Evolutionary conservation across 2,888 invertebrate species (phyloP).

Genomic region (Acrobasis suavella): DNA sequence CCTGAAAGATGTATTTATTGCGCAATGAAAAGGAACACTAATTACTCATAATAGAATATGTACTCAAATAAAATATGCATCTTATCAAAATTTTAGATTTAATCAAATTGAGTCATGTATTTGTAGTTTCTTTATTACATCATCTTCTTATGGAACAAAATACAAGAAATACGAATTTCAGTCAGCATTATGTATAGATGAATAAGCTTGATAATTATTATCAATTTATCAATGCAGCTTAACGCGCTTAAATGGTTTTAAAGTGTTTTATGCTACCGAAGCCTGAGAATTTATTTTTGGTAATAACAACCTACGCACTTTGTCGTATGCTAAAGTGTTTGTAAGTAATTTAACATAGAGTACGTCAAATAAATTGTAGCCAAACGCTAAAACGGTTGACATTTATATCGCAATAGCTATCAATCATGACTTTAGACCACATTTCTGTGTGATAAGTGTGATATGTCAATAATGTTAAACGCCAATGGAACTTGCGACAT

Average conservation of each 20-base stretch:
- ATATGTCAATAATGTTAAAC: neutral
- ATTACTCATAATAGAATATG: too few species aligned
- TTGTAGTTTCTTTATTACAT: too few species aligned
- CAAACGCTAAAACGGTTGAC: neutral
- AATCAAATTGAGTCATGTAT: too few species aligned
- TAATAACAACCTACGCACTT: neutral
- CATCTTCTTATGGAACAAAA: too few species aligned
- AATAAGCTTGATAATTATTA: neutral
- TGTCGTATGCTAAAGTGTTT: neutral
- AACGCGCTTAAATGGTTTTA: neutral
- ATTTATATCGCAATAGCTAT: neutral
- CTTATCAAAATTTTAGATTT: too few species aligned
- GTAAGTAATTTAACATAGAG: neutral
- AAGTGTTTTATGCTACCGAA: neutral
- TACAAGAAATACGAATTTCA: too few species aligned
- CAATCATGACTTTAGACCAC: neutral
- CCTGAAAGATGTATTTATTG: neutral
- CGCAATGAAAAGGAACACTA: neutral
- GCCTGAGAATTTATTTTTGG: neutral
- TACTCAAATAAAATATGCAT: too few species aligned
- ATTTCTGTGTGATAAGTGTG: neutral
- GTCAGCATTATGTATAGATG: too few species aligned
- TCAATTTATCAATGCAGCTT: slow-evolving; percentile 1
- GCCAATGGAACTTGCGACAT: neutral
- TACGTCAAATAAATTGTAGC: neutral